Conservation (phyloP, 1,140 invertebrate species). For the Brachionus koreanus region DNA sequence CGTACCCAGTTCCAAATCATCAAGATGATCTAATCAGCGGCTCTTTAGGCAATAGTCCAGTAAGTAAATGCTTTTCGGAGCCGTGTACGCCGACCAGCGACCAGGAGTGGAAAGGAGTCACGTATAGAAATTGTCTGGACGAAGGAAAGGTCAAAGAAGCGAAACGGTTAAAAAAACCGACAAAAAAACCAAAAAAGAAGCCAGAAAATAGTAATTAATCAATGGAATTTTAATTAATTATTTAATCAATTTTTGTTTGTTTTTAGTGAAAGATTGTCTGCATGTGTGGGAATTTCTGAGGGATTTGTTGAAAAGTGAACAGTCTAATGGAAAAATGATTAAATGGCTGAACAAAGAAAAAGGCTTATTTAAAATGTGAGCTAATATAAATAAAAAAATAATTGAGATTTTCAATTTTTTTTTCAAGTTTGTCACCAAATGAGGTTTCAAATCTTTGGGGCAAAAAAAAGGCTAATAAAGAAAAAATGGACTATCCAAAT, state of each 20-base stretch:
- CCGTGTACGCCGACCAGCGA: not conserved
- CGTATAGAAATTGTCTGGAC: not conserved
- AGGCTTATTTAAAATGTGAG: slow-evolving; percentile 13
- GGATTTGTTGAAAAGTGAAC: slow-evolving; percentile 12
- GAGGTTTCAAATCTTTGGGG: slow-evolving; percentile 24
- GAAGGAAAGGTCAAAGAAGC: not conserved
- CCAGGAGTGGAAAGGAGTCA: not conserved
- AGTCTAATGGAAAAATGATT: not conserved
- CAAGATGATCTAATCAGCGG: not conserved
- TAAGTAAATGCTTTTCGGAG: not conserved
- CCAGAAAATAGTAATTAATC: slow-evolving; percentile 18
- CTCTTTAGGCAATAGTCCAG: not conserved
- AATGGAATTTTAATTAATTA: not conserved
- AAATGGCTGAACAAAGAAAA: slow-evolving; percentile 28
- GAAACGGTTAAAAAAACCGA: not conserved
- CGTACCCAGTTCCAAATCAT: not conserved
- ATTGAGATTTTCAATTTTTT: not conserved
- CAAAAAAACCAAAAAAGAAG: slow-evolving; percentile 16
- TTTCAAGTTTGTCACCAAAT: not conserved
- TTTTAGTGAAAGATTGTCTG: slow-evolving; percentile 29
- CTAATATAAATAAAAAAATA: not conserved
- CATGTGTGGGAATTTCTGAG: slow-evolving; percentile 39
- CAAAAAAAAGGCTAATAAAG: slow-evolving; percentile 38
- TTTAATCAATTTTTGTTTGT: not conserved
- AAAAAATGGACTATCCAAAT: slow-evolving; percentile 43